Evolutionary conservation across 2,888 invertebrate species (phyloP), one percentile per base, ranked within the genome.

Genomic region (Itoplectis maculator): DNA sequence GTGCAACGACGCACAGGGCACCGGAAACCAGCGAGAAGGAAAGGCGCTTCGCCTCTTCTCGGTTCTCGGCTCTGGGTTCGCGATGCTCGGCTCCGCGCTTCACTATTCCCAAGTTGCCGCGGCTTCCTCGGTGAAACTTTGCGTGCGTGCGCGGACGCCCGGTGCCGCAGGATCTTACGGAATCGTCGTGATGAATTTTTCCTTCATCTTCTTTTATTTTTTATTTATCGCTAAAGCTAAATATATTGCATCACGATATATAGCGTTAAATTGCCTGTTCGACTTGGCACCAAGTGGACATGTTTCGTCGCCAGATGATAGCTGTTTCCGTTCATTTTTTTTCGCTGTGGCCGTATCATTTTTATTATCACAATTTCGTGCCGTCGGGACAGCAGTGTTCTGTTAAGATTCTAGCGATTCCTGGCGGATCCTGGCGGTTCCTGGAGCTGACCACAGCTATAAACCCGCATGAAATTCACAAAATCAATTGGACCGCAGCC

Each of bases 1-100:
- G 5, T 35, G 70, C 70, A 72, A 59, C 45, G n/a, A 59, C 47
- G n/a, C 23, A 66, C n/a, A n/a, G n/a, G 59, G 29, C 70, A 72
- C 70, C 70, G 70, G 70, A 72, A 72, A 72, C 70, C 7, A 1
- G 45, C 4, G 45, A 72, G 70, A 59, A 59, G 59, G 70, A 72
- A 35, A 59, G 59, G 47, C 47, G 35, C 61, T 72, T 72, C 56
- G 70, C 70, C 42, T 29, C 29, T 29, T 29, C 29, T 29, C 29
- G 29, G 3, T 29, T 5, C 29, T 29, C 29, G 29, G 3, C 5
- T 5, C 29, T 29, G 3, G 29, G 5, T 29, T 29, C 56, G 70
- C 29, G 70, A 40, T 70, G 70, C 69, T 37, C 42, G 56, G 56
- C n/a, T 59, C 56, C 56, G 35, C 56, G 56, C 56, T 59, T 35